Conservation (phyloP, 92 coral and sea anemone species). For the Hydrozoanthus gracilis region DNA sequence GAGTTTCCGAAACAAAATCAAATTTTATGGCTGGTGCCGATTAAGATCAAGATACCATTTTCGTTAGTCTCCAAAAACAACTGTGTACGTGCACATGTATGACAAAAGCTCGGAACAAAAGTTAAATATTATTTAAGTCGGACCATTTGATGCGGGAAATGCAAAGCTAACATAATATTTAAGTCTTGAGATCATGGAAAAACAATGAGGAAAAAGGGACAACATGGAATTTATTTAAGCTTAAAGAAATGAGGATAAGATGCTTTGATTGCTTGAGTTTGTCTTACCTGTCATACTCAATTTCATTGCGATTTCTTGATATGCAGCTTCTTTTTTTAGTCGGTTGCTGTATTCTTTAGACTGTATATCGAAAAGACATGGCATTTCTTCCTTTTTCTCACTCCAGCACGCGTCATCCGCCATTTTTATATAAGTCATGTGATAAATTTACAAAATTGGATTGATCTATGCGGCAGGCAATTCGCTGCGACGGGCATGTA, state of each 20-base stretch:
- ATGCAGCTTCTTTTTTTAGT: slow-evolving; percentile 9
- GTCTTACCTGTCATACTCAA: slow-evolving; percentile 10
- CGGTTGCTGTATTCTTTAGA: slow-evolving; percentile 4
- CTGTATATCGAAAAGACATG: not conserved
- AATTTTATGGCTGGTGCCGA: too few species aligned
- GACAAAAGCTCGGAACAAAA: too few species aligned
- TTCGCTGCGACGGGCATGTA: not conserved
- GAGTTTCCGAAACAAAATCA: too few species aligned
- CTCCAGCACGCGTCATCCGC: slow-evolving; percentile 18
- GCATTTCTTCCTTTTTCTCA: slow-evolving; percentile 11
- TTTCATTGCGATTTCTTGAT: slow-evolving; percentile 11
- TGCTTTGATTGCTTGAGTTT: too few species aligned
- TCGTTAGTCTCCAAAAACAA: too few species aligned
- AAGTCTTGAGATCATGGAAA: too few species aligned
- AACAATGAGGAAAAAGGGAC: too few species aligned
- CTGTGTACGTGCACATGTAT: too few species aligned
- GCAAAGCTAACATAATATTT: too few species aligned
- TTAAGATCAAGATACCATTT: too few species aligned
- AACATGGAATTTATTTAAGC: not conserved
- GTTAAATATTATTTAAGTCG: too few species aligned
- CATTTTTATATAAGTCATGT: not conserved
- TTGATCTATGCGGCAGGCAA: not conserved
- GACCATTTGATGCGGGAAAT: not conserved
- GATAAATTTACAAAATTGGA: not conserved
- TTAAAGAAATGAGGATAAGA: not conserved